Conservation (phyloP, 2,797 vertebrate species). For the Rhinichthys osculus region DNA sequence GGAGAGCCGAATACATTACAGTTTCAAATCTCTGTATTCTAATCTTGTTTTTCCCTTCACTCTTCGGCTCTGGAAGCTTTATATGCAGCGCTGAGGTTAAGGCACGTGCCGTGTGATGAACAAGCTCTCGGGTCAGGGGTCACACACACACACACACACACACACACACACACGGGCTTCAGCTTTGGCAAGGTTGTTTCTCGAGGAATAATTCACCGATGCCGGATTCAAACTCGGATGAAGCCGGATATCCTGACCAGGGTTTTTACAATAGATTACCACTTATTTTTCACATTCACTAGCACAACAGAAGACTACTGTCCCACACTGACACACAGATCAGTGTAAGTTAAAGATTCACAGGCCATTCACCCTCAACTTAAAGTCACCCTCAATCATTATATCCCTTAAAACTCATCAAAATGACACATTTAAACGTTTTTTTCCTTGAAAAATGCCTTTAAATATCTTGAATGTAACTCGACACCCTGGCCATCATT, state of each 20-base stretch:
- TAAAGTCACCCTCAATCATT: too few species aligned
- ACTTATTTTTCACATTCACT: background rate
- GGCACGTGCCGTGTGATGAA: constrained; percentile 25
- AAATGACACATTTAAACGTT: too few species aligned
- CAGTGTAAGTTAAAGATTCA: background rate
- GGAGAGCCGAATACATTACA: constrained; percentile 76
- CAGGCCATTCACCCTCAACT: background rate
- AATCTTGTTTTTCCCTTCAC: constrained; percentile 62
- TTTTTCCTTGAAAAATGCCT: too few species aligned
- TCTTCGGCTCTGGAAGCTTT: constrained; percentile 60
- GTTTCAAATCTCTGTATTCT: constrained; percentile 77
- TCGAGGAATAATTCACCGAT: background rate
- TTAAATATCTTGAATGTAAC: too few species aligned
- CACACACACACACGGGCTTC: background rate
- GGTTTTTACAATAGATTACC: background rate
- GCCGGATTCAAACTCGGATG: background rate
- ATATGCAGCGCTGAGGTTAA: constrained; percentile 33
- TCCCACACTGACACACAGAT: background rate
- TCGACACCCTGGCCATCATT: too few species aligned
- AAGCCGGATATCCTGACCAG: background rate
- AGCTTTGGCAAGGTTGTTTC: constrained; percentile 23
- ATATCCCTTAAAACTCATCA: too few species aligned
- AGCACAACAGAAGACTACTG: background rate
- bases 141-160: constrained; percentile 3
- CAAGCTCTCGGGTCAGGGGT: background rate